Evolutionary conservation across 1,140 invertebrate genomes (phyloP), one percentile per base, ranked within the genome.

Genomic region (Homarus americanus): DNA sequence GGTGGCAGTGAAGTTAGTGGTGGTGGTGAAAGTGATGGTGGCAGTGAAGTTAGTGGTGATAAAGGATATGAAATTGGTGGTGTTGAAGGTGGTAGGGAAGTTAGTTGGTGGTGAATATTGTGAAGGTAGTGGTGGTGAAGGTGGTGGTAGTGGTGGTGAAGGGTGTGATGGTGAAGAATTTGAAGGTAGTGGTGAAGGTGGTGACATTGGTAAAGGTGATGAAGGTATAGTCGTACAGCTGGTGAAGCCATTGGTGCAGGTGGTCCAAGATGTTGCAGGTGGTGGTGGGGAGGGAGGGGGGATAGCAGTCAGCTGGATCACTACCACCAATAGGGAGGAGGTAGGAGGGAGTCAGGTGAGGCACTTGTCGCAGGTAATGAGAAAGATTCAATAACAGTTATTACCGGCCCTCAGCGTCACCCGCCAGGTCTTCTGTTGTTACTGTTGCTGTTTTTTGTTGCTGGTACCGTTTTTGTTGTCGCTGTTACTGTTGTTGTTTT

Each of bases 351-450:
- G 78, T 28, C 78, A 15, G 41, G 28, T 40, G 44, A n/a, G 78
- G 32, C 44, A 34, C 78, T 82, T 82, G 79, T 82, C 49, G 79
- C 58, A 3, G 20, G 79, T 34, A 63, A 82, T 63, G 32, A 82
- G 49, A 58, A 58, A 49, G 4, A 36, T 38, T 17, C 44, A 82
- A 82, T 82, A 63, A 82, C 79, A n/a, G 79, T 58, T 38, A 82
- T 82, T 82, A 82, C 49, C 2, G 15, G 32, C 49, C 49, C 15
- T 36, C 44, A 20, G 49, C 63, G 24, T 7, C 73, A 0, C 34
- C 36, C 5, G 32, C 49, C 79, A 49, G 44, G n/a, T n/a, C 78
- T 28, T 44, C 78, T 78, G n/a, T 38, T 5, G 38, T 17, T 7
- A 7, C 36, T 44, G 9, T 38, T 38, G 34, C 73, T 44, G n/a